Evolutionary conservation across 2,797 vertebrate genomes (phyloP).

Genomic region (Acipenser ruthenus): DNA sequence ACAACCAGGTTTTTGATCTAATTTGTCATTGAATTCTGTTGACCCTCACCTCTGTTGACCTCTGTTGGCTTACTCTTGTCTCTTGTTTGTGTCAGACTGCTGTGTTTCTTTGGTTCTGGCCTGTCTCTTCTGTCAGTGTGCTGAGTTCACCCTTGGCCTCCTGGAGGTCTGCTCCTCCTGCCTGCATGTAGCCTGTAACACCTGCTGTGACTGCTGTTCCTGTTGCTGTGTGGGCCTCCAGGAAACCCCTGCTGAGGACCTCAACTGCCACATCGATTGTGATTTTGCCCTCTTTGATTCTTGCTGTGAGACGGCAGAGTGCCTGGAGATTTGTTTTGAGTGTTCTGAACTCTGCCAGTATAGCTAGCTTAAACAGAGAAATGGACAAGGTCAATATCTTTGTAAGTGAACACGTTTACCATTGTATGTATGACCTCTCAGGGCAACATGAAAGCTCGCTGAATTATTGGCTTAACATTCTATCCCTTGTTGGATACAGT

Average conservation of each 20-base stretch:
- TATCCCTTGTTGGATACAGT: too few relatives aligned
- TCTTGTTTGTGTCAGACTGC: conserved; percentile 24
- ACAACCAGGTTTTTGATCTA: too few relatives aligned
- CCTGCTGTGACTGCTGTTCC: conserved; percentile 51
- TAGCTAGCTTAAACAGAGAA: conserved; percentile 47
- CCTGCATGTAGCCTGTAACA: conserved; percentile 32
- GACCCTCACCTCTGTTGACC: too few relatives aligned
- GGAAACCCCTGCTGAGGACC: conserved; percentile 47
- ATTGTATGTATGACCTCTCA: conserved; percentile 23
- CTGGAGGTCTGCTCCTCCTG: conserved; percentile 33
- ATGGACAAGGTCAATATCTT: conserved; percentile 38
- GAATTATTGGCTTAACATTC: conserved; percentile 1
- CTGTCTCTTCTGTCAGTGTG: conserved; percentile 37
- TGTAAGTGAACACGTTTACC: conserved; percentile 39
- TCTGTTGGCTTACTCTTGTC: neutral
- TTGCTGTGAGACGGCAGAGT: conserved; percentile 50
- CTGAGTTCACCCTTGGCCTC: conserved; percentile 33
- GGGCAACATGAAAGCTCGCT: conserved; percentile 5
- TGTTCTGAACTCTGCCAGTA: conserved; percentile 50
- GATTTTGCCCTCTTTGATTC: conserved; percentile 52
- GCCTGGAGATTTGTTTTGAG: conserved; percentile 59
- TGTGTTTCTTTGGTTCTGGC: conserved; percentile 49
- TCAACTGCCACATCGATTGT: conserved; percentile 57
- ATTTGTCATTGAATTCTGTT: too few relatives aligned
- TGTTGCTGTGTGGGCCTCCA: conserved; percentile 38